A percentile compares a stretch with the other conserved stretches of the same genome.
Evolutionary conservation across 2,113 vertebrate genomes (phyloP).

Genomic region (Atherinomorus stipes): DNA sequence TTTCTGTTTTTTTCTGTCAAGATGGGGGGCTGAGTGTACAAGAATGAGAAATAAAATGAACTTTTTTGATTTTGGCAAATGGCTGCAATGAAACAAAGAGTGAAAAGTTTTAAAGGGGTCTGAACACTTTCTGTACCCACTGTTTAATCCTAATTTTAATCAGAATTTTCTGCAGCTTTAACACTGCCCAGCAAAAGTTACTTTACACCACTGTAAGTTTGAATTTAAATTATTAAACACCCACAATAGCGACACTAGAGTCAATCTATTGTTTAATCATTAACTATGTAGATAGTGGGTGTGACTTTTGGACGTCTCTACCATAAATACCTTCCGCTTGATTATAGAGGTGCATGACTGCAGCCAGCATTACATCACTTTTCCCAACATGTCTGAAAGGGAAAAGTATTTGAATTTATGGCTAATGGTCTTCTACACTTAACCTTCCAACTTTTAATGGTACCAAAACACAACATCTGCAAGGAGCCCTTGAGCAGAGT

Average conservation of each 20-base stretch:
- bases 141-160: background rate
- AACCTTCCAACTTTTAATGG: background rate
- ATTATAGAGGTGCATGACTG: conserved; percentile 3
- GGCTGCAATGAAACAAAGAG: no score
- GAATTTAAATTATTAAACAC: background rate
- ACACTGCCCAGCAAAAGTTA: background rate
- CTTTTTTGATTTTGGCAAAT: no score
- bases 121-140: no score
- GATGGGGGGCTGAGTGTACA: no score
- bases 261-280: conserved; percentile 40
- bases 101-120: no score
- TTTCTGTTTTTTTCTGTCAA: no score
- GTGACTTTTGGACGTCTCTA: conserved; percentile 10
- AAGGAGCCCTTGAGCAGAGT: background rate
- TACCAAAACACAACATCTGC: background rate
- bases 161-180: background rate
- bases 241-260: background rate
- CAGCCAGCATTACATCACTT: background rate
- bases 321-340: conserved; percentile 12
- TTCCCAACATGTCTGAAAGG: background rate
- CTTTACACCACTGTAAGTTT: background rate
- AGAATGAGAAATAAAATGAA: no score
- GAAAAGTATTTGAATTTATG: conserved; percentile 2
- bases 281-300: conserved; percentile 17
- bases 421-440: background rate